phyloP scores from a whole-genome alignment of 2,888 invertebrate genomes.

The Meghimatium bilineatum region DNA sequence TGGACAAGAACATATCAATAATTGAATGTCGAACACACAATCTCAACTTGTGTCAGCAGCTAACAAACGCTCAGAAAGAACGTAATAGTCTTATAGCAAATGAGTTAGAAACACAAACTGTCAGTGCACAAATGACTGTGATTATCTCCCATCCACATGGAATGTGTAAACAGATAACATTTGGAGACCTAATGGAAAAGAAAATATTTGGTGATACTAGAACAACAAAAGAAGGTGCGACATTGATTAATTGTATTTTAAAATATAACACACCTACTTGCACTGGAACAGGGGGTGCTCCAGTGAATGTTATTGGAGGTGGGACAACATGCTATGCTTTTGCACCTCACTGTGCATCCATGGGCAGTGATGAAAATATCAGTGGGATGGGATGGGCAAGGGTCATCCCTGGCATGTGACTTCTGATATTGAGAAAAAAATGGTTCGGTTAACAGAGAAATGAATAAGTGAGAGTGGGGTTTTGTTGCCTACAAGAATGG shows the following conservation, averaged over 20 bases:
- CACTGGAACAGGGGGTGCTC: slow-evolving; percentile 29
- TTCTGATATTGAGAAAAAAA: too few species aligned
- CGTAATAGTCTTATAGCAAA: neutral
- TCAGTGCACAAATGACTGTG: neutral
- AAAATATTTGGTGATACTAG: neutral
- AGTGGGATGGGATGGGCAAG: slow-evolving; percentile 28
- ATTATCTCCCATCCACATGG: slow-evolving; percentile 38
- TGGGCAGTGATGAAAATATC: neutral
- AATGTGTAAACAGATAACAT: slow-evolving; percentile 13
- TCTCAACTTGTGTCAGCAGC: neutral
- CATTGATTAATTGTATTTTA: slow-evolving; percentile 14
- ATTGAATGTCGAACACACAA: slow-evolving; percentile 27
- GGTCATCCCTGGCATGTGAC: too few species aligned
- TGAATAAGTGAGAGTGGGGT: too few species aligned
- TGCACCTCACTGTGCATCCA: slow-evolving; percentile 29
- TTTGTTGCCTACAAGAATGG: too few species aligned
- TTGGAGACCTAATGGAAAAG: neutral
- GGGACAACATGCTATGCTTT: slow-evolving; percentile 17
- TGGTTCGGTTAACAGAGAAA: too few species aligned
- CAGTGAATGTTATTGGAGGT: slow-evolving; percentile 1
- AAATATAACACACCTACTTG: slow-evolving; percentile 26
- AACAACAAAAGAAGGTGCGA: neutral
- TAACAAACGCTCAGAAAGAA: neutral
- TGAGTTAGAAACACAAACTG: neutral
- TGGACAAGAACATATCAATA: neutral